Percentiles rank a stretch among this genome's conserved stretches.
These are phyloP conservation scores for Coelopa pilipes DNA, from an alignment of 2,888 invertebrate genomes.

Conservation along the genomic window DNA sequence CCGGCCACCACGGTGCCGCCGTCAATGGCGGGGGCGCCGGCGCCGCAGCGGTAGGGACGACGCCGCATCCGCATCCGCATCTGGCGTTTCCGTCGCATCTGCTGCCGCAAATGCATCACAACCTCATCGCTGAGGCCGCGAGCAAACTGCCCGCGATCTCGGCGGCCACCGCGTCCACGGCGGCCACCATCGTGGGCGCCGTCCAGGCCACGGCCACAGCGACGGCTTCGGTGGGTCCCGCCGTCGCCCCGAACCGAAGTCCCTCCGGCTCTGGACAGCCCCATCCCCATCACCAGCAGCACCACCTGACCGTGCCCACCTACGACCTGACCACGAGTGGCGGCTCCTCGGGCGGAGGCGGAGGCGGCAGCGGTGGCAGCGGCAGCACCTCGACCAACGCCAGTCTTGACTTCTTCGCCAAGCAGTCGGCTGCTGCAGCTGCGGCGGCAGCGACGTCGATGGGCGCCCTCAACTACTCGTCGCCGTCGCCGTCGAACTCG, in stretches of 20 bases:
- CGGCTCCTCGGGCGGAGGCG: slow-evolving; percentile 38
- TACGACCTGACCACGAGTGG: slow-evolving; percentile 50
- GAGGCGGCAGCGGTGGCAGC: slow-evolving; percentile 43
- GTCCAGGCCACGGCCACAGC: slow-evolving; percentile 23
- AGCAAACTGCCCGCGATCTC: slow-evolving; percentile 60
- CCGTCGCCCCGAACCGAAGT: slow-evolving; percentile 9
- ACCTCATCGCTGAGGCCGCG: slow-evolving; percentile 62
- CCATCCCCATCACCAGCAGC: slow-evolving; percentile 7
- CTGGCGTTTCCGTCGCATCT: slow-evolving; percentile 61
- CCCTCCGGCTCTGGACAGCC: too few species aligned
- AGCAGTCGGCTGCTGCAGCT: slow-evolving; percentile 47
- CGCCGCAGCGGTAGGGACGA: slow-evolving; percentile 33
- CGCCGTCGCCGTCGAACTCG: slow-evolving; percentile 65
- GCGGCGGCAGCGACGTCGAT: slow-evolving; percentile 41
- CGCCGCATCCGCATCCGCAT: slow-evolving; percentile 52
- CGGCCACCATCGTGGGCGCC: slow-evolving; percentile 30
- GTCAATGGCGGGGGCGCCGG: slow-evolving; percentile 35
- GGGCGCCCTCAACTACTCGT: slow-evolving; percentile 56
- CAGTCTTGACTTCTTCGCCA: slow-evolving; percentile 44
- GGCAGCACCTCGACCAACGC: slow-evolving; percentile 42
- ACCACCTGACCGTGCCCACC: slow-evolving; percentile 42
- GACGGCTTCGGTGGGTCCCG: background rate
- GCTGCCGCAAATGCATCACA: slow-evolving; percentile 61
- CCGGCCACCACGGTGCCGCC: slow-evolving; percentile 43
- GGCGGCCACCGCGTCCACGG: slow-evolving; percentile 42